Evolutionary conservation across 1,140 invertebrate species (phyloP).

Genomic region (Lordiphosa mommai): DNA sequence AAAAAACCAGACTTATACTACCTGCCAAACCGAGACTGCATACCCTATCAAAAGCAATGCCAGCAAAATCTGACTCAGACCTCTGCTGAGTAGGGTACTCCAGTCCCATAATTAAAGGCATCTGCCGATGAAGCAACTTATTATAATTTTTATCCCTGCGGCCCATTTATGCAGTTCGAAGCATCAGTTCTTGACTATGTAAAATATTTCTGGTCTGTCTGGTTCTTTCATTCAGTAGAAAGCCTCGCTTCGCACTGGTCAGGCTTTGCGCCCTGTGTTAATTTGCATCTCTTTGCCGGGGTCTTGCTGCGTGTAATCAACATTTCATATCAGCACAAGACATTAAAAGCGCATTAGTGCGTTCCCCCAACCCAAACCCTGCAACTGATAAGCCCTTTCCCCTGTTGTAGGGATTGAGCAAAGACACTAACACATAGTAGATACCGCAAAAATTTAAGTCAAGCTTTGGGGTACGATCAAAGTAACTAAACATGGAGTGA

Average conservation of each 20-base stretch:
- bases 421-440: too few species aligned
- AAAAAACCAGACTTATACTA: conserved; percentile 14
- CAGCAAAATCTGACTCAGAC: not conserved
- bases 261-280: conserved; percentile 14
- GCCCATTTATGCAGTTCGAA: conserved; percentile 62
- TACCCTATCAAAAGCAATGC: conserved; percentile 15
- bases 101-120: conserved; percentile 56
- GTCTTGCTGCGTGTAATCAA: conserved; percentile 52
- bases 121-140: conserved; percentile 75
- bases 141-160: conserved; percentile 77
- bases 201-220: conserved; percentile 39
- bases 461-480: too few species aligned
- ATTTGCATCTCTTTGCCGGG: conserved; percentile 50
- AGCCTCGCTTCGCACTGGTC: conserved; percentile 15
- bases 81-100: conserved; percentile 28
- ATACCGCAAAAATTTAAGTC: too few species aligned
- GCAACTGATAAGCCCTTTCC: conserved; percentile 53
- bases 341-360: conserved; percentile 80
- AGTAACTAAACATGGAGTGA: too few species aligned
- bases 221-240: conserved; percentile 48
- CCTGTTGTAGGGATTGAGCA: too few species aligned
- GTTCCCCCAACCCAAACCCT: conserved; percentile 29
- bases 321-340: conserved; percentile 77
- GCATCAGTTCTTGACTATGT: conserved; percentile 12
- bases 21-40: not conserved